These are phyloP conservation scores for Notodonta ziczac DNA, from an alignment of 2,888 invertebrate genomes.

Conservation along the genomic window DNA sequence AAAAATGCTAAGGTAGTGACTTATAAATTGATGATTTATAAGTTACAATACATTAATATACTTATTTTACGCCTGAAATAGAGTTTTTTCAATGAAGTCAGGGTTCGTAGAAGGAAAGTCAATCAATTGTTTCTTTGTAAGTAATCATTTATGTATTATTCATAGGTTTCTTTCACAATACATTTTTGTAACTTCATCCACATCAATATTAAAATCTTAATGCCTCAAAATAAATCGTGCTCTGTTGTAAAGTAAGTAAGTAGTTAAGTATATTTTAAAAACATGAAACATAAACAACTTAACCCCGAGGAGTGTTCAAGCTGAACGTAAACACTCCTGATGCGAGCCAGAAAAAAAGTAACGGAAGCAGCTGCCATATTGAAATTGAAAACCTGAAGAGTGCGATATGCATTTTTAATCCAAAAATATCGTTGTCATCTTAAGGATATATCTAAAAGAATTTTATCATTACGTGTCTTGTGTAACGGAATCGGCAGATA, in stretches of 20 bases:
- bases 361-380: slow-evolving; percentile 45
- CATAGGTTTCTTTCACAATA: too few relatives aligned
- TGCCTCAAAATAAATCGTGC: background rate
- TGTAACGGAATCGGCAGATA: background rate
- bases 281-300: slow-evolving; percentile 47
- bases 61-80: too few relatives aligned
- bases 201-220: too few relatives aligned
- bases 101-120: too few relatives aligned
- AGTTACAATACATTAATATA: too few relatives aligned
- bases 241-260: slow-evolving; percentile 10
- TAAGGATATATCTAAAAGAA: background rate
- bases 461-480: background rate
- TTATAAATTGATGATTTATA: too few relatives aligned
- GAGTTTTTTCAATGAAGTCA: too few relatives aligned
- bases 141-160: too few relatives aligned
- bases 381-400: slow-evolving; percentile 24
- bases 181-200: too few relatives aligned
- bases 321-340: slow-evolving; percentile 44
- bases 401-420: slow-evolving; percentile 5
- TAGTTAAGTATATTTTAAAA: slow-evolving; percentile 46
- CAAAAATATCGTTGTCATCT: background rate
- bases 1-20: too few relatives aligned
- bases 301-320: slow-evolving; percentile 39
- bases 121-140: too few relatives aligned
- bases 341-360: slow-evolving; percentile 35